Percentiles rank a stretch among this genome's conserved stretches.
Conservation (phyloP, 1,140 invertebrate genomes). For the Spodoptera frugiperda region DNA sequence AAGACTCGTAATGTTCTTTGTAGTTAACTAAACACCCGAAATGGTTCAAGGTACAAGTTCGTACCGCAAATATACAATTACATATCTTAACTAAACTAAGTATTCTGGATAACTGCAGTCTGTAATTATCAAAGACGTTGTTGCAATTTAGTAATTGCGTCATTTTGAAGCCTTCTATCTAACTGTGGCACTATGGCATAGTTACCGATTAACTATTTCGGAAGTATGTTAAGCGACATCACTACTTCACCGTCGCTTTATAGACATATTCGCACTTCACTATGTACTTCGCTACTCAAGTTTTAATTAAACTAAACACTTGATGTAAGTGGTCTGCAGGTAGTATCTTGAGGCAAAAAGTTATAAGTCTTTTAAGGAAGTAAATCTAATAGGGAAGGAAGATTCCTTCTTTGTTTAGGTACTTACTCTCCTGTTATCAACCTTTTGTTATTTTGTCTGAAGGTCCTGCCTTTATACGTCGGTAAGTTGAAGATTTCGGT, state of each 20-base stretch:
- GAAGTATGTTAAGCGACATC: conserved; percentile 14
- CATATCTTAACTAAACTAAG: background rate
- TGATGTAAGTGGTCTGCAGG: conserved; percentile 37
- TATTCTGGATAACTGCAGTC: conserved; percentile 1
- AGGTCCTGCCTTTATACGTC: conserved; percentile 30
- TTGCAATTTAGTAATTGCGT: conserved; percentile 27
- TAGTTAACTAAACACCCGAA: background rate
- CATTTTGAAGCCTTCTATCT: conserved; percentile 19
- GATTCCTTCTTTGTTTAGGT: conserved; percentile 38
- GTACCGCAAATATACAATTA: background rate
- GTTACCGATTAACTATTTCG: conserved; percentile 34
- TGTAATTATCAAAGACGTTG: conserved; percentile 24
- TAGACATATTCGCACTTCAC: conserved; percentile 1
- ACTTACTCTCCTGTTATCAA: conserved; percentile 45
- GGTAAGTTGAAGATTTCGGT: conserved; percentile 29
- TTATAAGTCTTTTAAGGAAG: conserved; percentile 40
- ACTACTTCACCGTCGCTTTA: too few relatives aligned
- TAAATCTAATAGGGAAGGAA: conserved; percentile 45
- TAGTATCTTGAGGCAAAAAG: conserved; percentile 36
- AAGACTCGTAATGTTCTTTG: background rate
- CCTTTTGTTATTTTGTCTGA: conserved; percentile 47
- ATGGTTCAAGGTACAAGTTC: too few relatives aligned
- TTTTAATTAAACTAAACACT: conserved; percentile 44
- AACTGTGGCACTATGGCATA: conserved; percentile 29
- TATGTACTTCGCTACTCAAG: conserved; percentile 25